Conservation (phyloP, 2,797 vertebrate genomes). For the Sebastes reedi region DNA sequence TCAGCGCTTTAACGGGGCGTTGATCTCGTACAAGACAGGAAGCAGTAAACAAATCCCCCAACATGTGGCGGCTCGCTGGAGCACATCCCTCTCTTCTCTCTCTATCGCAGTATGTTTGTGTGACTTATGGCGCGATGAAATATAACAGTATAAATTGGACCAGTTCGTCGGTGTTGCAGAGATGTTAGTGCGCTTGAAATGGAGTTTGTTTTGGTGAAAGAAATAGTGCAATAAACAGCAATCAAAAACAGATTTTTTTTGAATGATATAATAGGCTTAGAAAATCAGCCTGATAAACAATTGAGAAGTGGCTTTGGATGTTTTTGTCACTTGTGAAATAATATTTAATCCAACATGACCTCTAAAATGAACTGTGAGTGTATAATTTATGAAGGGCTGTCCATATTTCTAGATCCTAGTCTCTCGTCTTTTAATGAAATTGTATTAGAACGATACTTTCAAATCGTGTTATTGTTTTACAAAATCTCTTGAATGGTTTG, state of each 20-base stretch:
- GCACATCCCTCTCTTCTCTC: constrained; percentile 56
- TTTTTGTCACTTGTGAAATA: background rate
- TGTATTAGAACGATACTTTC: background rate
- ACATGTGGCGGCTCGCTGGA: constrained; percentile 72
- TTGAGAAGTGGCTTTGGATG: background rate
- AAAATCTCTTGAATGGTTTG: background rate
- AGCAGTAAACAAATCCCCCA: constrained; percentile 76
- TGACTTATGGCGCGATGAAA: constrained; percentile 45
- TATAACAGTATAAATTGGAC: constrained; percentile 32
- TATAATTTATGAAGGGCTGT: background rate
- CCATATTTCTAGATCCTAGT: background rate
- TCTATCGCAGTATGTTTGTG: constrained; percentile 31
- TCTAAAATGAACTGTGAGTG: background rate
- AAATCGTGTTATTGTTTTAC: background rate
- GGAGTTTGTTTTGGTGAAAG: constrained; percentile 10
- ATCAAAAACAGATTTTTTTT: constrained; percentile 1
- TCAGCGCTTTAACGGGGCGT: constrained; percentile 64
- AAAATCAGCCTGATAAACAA: background rate
- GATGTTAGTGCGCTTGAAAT: constrained; percentile 9
- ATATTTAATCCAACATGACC: background rate
- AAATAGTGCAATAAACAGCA: constrained; percentile 9
- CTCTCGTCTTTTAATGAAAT: background rate
- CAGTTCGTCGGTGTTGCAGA: background rate
- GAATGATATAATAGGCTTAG: background rate
- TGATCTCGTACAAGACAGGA: constrained; percentile 68